phyloP scores from a whole-genome alignment of 2,888 invertebrate species.

The Drosophila algonquin region DNA sequence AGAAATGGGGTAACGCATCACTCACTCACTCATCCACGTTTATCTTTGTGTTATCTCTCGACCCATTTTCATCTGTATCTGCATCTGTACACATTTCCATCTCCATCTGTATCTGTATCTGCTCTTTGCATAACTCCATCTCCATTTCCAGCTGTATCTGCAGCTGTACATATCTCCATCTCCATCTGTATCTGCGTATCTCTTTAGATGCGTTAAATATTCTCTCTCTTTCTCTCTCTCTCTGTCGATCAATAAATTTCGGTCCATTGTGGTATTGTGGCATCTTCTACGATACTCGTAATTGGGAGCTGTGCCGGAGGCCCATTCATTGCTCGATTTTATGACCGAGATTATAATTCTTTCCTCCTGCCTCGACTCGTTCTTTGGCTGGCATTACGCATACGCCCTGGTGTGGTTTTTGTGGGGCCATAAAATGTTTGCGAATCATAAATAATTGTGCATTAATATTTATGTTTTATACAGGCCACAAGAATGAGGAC shows the following conservation, averaged over 20 bases:
- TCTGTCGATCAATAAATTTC: constrained; percentile 24
- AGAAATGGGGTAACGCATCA: neutral
- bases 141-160: constrained; percentile 4
- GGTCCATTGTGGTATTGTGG: constrained; percentile 36
- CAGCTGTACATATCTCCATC: too few relatives aligned
- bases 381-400: constrained; percentile 55
- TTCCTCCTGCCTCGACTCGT: constrained; percentile 16
- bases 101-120: constrained; percentile 1
- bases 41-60: constrained; percentile 1
- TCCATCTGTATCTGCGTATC: neutral
- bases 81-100: neutral
- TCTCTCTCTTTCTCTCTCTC: neutral
- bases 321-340: constrained; percentile 42
- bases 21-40: neutral
- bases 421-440: constrained; percentile 36
- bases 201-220: neutral
- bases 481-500: neutral
- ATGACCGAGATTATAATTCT: constrained; percentile 43
- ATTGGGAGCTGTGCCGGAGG: too few relatives aligned
- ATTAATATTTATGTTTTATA: constrained; percentile 51
- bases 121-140: neutral
- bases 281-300: too few relatives aligned
- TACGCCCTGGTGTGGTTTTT: constrained; percentile 46
- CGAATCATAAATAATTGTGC: constrained; percentile 36
- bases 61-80: neutral